Base-by-base conservation (phyloP, 2,797 vertebrate species). In the Sebastes cheni region DNA sequence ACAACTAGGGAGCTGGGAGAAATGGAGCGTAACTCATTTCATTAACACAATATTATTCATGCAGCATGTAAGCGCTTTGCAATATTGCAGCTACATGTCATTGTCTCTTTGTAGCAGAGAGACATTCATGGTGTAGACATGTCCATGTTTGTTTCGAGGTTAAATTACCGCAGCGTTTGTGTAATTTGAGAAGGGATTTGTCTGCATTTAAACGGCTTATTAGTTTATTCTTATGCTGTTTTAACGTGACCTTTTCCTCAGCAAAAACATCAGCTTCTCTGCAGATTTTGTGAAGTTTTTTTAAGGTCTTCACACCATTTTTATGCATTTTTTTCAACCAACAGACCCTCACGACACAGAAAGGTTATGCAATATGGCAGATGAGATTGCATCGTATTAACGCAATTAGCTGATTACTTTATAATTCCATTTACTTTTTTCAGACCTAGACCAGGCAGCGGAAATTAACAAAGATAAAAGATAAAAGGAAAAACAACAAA, bases 1-100 rank as follows among this genome's bases (percentile, higher is more conserved):
- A 23, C 10, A 14, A 0, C 30, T 69, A 42, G 11, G 23, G 20
- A 81, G 55, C 81, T 67, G 59, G 3, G 77, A 68, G 73, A 52
- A 34, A 60, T 64, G 65, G 27, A 59, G 22, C 2, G 1, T 11
- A 54, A 75, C 75, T 67, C 4, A 59, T 77, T 75, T 32, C 34
- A 84, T 70, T 61, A 22, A 30, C 34, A 64, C 76, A 80, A 87
- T 55, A 68, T 80, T 73, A 77, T 86, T 64, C 56, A 78, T 70
- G 71, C 59, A 30, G 67, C 59, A 8, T 32, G 11, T 54, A 14
- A 77, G 65, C 8, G 20, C 25, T 75, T 13, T 74, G 58, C 62
- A 77, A 32, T 54, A 59, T 55, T 73, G 46, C 32, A 62, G 66
- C 59, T 56, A 16, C 8, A 50, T n/a, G 20, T 58, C 42, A 70